Base-by-base conservation (phyloP, 2,113 vertebrate species). In the Eublepharis macularius region DNA sequence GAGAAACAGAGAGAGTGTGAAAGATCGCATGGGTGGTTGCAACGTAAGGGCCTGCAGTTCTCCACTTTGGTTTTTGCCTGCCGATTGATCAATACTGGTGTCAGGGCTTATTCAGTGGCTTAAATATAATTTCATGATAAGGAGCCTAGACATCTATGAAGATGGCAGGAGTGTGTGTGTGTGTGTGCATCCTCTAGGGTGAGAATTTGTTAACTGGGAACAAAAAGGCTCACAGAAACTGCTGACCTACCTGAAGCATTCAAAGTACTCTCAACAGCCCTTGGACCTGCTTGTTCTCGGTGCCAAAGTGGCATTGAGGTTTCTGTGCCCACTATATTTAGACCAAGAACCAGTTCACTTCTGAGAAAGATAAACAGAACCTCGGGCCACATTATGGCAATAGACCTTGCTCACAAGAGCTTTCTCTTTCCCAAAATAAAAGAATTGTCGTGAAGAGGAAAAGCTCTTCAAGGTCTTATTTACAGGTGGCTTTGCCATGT, bases 101-200 rank as follows among this genome's bases (percentile, higher is more conserved):
- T 73, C 70, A 41, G 9, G 36, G 70, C 24, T 73, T 73, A 43
- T 13, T 2, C 70, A 43, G 39, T 41, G 70, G 11, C 39, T 21
- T 73, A 43, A 73, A 73, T 65, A 43, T 51, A 21, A 49, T 54
- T 69, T 78, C 69, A 54, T 17, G 51, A 16, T 70, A 14, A 6
- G 63, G 29, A 16, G 13, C 4, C 39, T 34, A 11, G 39, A 21
- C 17, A 16, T n/a, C 14, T 57, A 4, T 60, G 49, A 54, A 7
- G 24, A 79, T 32, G 63, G 4, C 79, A 51, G 0, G 0, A 74
- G 19, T n/a, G n/a, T n/a, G n/a, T n/a, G 1, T 13, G 14, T 21
- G 57, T 81, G 80, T 80, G 1, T 1, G 66, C 36, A 57, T 85
- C 76, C 54, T 29, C 54, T 41, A 32, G 57, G 11, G 6, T 29